These are phyloP conservation scores for Pachyrhynchus sulphureomaculatus DNA, from an alignment of 1,140 invertebrate genomes.

Conservation along the genomic window DNA sequence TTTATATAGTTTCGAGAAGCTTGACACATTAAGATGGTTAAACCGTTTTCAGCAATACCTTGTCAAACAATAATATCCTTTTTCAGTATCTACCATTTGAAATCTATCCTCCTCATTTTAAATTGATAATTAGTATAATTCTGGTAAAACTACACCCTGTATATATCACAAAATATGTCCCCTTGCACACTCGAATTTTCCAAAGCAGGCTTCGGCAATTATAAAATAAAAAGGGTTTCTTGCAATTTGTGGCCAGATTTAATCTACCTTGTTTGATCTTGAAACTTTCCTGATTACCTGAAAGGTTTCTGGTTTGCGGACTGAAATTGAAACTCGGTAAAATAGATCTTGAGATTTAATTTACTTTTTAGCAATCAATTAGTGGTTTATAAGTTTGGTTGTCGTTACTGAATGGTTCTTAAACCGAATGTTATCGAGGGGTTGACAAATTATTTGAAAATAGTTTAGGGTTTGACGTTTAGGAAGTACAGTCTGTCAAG, in stretches of 20 bases:
- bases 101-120: no score
- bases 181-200: not conserved
- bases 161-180: not conserved
- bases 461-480: not conserved
- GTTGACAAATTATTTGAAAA: constrained; percentile 15
- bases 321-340: constrained; percentile 43
- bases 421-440: not conserved
- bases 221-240: constrained; percentile 32
- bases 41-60: no score
- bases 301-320: constrained; percentile 39
- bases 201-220: constrained; percentile 36
- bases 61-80: no score
- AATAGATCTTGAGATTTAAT: constrained; percentile 35
- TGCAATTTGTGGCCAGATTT: constrained; percentile 33
- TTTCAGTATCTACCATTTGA: no score
- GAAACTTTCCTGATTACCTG: constrained; percentile 41
- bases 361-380: constrained; percentile 43
- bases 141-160: no score
- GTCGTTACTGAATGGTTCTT: constrained; percentile 12
- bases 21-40: no score
- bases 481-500: no score
- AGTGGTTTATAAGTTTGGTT: constrained; percentile 20
- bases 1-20: no score
- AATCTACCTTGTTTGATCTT: constrained; percentile 41
- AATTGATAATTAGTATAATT: no score